Base-by-base conservation (phyloP, 2,797 vertebrate genomes). In the Sylvia borin region DNA sequence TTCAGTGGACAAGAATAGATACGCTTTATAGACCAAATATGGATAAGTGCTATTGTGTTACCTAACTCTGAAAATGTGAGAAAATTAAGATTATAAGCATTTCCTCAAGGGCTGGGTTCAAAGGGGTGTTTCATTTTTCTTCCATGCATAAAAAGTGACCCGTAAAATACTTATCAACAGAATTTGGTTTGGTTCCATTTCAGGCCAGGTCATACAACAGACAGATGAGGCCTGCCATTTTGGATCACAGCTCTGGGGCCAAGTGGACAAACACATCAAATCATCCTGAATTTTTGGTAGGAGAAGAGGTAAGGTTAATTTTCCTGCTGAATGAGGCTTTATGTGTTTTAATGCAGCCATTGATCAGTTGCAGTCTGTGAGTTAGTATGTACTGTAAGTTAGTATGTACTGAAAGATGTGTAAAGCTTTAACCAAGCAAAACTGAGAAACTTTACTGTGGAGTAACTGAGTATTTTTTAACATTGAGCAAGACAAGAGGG, bases 131-230 rank as follows among this genome's bases (percentile, higher is more conserved):
- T 85, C 0, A 16, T 83, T 84, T 83, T 79, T 16, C 13, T 91
- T 86, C 50, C 31, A 32, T 40, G 22, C 5, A 6, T 68, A 72
- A 71, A 81, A 93, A 42, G 19, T n/a, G 10, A 68, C 48, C 11
- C 0, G 19, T 81, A 43, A 78, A 91, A 43, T 72, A 53, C 51
- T 85, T 79, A 53, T 61, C 55, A 29, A 45, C 64, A 51, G 31
- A 10, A 5, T 70, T 78, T 93, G 51, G 32, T 47, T 76, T 61
- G 76, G n/a, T 89, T 61, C 21, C n/a, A 24, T 97, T 97, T 86
- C 91, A 99, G 99, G 99, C 99, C 77, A 98, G 99, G 57, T 98
- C 98, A 5, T 99, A 99, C 96, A 99, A 99, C 97, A 99, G 99
- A 93, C 99, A 99, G 97, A 98, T 99, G 96, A 97, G 98, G 73